Conservation (phyloP, 2,113 vertebrate species). For the Spermophilus dauricus region DNA sequence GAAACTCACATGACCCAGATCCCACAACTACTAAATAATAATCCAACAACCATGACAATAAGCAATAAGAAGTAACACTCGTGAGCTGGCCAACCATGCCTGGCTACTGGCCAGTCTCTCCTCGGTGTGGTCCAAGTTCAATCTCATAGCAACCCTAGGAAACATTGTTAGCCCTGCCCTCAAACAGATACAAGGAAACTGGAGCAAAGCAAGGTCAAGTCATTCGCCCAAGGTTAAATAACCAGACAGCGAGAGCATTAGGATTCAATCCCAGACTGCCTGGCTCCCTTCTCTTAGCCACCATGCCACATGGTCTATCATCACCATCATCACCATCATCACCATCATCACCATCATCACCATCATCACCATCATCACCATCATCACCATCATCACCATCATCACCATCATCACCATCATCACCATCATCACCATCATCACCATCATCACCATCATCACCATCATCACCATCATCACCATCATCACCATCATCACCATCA, state of each 20-base stretch:
- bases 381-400: fast-evolving
- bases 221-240: not conserved
- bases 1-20: not conserved
- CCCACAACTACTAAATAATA: fast-evolving
- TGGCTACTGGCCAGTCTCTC: not conserved
- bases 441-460: fast-evolving
- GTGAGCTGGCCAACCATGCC: fast-evolving
- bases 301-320: not conserved
- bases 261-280: not conserved
- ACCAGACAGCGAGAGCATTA: not conserved
- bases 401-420: fast-evolving
- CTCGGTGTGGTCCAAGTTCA: not conserved
- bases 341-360: not conserved
- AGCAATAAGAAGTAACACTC: not conserved
- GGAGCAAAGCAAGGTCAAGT: not conserved
- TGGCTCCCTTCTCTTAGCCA: not conserved
- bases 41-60: fast-evolving
- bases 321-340: not conserved
- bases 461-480: fast-evolving
- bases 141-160: not conserved
- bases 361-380: fast-evolving
- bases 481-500: fast-evolving
- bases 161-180: not conserved
- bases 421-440: fast-evolving
- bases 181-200: fast-evolving